Evolutionary conservation across 1,140 invertebrate genomes (phyloP), one percentile per base, ranked within the genome.

Genomic region (Hermatobates lingyangjiaoensis): DNA sequence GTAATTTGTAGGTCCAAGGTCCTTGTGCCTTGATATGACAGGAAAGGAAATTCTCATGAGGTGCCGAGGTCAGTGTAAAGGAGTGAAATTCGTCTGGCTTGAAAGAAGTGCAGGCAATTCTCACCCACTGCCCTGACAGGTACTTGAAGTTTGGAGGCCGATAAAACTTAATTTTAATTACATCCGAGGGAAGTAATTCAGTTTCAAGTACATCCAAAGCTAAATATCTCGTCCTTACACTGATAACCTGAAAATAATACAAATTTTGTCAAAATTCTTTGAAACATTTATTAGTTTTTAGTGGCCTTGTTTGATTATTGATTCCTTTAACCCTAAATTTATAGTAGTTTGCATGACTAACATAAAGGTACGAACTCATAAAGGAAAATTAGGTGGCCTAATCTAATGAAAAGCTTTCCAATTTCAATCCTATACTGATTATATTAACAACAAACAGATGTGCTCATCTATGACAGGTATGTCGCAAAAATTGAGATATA

Each of bases 1-100:
- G 74, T 1, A 99, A 66, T 61, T 98, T 98, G 92, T 92, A 97
- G 0, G 95, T 98, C 94, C 94, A 99, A 0, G 94, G 95, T 0
- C 95, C 95, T 64, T 95, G 90, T 0, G 91, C 91, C 68, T 98
- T 95, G 54, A 99, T 97, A 64, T 98, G 94, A 58, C 95, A 90
- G 1, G 90, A 94, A 0, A 99, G 70, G 61, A 85, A 94, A 66
- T 97, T 95, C 64, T 98, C 92, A 61, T 98, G 94, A 0, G 95
- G 95, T 1, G 93, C 93, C 14, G 94, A 98, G 0, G 95, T 98
- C 40, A 99, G 66, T 0, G 95, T 98, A 61, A 99, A 96, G 0
- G 93, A 94, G 66, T 99, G 95, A 67, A 90, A 96, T 65, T 98
- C 95, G 56, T 89, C 81, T 21, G 82, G 80, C 50, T 82, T 77